Conservation (phyloP, 37 sponge, comb jelly and placozoan genomes). For the Hormiphora californensis region DNA sequence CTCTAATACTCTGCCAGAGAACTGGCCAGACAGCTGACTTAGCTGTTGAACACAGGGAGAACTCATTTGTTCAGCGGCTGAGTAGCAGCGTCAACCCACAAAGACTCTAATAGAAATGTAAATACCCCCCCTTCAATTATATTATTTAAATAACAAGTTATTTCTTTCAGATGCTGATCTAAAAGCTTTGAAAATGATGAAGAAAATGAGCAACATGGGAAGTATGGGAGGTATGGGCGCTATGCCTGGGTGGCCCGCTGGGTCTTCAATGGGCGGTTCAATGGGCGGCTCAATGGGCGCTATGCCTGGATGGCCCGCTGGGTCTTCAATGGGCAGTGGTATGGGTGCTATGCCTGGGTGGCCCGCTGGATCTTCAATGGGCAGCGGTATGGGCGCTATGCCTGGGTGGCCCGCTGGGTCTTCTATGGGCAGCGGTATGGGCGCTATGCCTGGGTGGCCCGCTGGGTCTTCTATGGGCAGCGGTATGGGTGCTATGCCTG, state of each 20-base stretch:
- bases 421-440: neutral
- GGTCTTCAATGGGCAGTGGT: neutral
- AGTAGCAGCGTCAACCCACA: no score
- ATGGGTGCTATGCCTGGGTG: neutral
- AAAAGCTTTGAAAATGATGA: neutral
- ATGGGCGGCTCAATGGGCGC: no score
- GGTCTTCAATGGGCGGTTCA: no score
- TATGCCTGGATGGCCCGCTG: no score
- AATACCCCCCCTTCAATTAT: no score
- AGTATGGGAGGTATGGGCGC: neutral
- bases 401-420: slow-evolving; percentile 25
- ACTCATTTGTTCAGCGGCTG: no score
- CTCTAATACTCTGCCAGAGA: no score
- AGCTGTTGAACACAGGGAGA: no score
- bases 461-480: slow-evolving; percentile 20
- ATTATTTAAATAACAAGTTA: no score
- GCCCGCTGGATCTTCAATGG: neutral
- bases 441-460: slow-evolving; percentile 49
- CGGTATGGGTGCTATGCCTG: slow-evolving; percentile 54
- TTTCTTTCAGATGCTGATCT: slow-evolving; percentile 37
- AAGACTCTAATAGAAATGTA: no score
- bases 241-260: neutral
- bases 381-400: neutral
- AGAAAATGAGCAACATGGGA: slow-evolving; percentile 40
- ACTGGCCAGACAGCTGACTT: no score